Conservation (phyloP, 2,888 invertebrate species). For the Lomographa bimaculata region DNA sequence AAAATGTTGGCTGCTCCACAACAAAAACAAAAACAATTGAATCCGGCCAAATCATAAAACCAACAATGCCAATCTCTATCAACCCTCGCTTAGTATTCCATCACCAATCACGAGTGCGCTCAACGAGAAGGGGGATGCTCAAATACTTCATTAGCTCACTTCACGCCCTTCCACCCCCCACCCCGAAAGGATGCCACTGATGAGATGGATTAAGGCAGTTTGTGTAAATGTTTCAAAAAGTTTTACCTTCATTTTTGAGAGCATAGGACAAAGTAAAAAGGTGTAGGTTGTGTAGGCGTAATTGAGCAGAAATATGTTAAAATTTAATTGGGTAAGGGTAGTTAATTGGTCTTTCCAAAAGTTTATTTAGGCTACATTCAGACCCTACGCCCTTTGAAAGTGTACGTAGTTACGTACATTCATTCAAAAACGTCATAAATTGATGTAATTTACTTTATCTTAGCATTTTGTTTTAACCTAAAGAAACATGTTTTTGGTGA, state of each 20-base stretch:
- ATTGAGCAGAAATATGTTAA: slow-evolving; percentile 6
- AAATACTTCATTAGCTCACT: slow-evolving; percentile 63
- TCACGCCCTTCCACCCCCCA: slow-evolving; percentile 36
- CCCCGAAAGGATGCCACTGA: slow-evolving; percentile 23
- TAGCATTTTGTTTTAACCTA: no score
- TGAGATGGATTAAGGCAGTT: slow-evolving; percentile 26
- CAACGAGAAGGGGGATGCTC: slow-evolving; percentile 26
- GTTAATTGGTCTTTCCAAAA: slow-evolving; percentile 1
- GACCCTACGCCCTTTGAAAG: no score
- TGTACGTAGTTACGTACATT: no score
- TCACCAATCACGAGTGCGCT: slow-evolving; percentile 49
- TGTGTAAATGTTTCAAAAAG: slow-evolving; percentile 22
- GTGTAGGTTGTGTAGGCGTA: slow-evolving; percentile 1
- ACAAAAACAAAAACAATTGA: no score
- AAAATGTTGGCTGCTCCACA: no score
- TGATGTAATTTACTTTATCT: no score
- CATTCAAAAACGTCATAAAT: no score
- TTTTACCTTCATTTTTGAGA: slow-evolving; percentile 19
- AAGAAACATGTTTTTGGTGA: no score
- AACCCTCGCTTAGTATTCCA: slow-evolving; percentile 54
- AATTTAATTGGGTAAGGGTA: slow-evolving; percentile 5
- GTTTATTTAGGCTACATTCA: no score
- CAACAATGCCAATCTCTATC: slow-evolving; percentile 15
- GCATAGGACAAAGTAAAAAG: slow-evolving; percentile 12
- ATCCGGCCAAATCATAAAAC: slow-evolving; percentile 1